Conservation (phyloP, 2,888 invertebrate species). For the Eurytoma californica region DNA sequence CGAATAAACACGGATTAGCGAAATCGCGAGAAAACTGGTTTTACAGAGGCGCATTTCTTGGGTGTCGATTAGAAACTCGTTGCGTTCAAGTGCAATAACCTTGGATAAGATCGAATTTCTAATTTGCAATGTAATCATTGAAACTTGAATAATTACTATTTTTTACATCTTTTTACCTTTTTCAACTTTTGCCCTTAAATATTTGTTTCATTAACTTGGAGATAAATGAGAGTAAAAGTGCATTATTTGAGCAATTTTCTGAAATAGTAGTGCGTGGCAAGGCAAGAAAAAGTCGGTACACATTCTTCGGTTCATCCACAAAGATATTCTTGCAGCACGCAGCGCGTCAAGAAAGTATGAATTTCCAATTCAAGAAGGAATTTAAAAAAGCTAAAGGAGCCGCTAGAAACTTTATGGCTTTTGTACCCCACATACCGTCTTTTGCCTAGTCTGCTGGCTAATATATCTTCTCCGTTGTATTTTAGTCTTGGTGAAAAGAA, state of each 20-base stretch:
- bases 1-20: background rate
- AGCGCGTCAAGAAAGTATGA: conserved; percentile 15
- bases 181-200: no score
- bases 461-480: background rate
- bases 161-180: no score
- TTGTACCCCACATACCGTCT: background rate
- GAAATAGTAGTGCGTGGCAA: no score
- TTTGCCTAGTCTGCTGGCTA: background rate
- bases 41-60: conserved; percentile 14
- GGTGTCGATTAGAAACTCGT: conserved; percentile 51
- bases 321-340: no score
- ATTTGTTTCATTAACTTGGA: no score
- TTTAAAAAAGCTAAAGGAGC: background rate
- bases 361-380: conserved; percentile 23
- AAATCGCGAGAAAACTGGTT: conserved; percentile 35
- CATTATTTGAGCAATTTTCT: no score
- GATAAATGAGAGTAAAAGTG: no score
- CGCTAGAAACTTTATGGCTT: background rate
- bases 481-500: conserved; percentile 24
- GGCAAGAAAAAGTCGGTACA: no score
- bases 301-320: no score
- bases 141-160: background rate
- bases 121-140: conserved; percentile 38
- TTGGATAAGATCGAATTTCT: conserved; percentile 38
- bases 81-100: conserved; percentile 47